These are phyloP conservation scores for Hirudinaria manillensis DNA, from an alignment of 2,888 invertebrate species.

Conservation along the genomic window DNA sequence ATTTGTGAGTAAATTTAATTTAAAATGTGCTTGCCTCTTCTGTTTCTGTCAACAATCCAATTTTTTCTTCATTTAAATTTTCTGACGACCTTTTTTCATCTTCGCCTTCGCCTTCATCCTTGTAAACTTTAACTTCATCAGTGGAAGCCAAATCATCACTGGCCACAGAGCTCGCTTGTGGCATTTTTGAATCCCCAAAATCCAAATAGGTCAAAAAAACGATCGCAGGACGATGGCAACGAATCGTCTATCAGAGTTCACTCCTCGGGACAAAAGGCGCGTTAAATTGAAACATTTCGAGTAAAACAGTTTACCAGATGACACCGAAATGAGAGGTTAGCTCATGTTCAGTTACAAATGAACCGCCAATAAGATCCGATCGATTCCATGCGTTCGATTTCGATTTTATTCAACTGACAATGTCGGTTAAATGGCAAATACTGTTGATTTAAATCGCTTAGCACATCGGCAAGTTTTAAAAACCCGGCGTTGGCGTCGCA, in stretches of 20 bases:
- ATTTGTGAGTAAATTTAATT: not conserved
- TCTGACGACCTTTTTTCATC: slow-evolving; percentile 70
- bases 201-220: not conserved
- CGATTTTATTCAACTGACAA: not conserved
- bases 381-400: not conserved
- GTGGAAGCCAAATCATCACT: slow-evolving; percentile 32
- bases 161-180: slow-evolving; percentile 61
- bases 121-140: slow-evolving; percentile 34
- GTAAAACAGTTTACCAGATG: slow-evolving; percentile 1
- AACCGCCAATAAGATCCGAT: not conserved
- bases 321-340: not conserved
- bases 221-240: not conserved
- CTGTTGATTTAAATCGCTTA: not conserved
- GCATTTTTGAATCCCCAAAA: slow-evolving; percentile 56
- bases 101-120: slow-evolving; percentile 85
- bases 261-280: not conserved
- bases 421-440: slow-evolving; percentile 5
- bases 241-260: not conserved
- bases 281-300: not conserved
- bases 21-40: slow-evolving; percentile 64
- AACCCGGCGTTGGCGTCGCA: slow-evolving; percentile 12
- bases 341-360: slow-evolving; percentile 4
- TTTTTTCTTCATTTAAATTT: slow-evolving; percentile 90
- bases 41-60: slow-evolving; percentile 90
- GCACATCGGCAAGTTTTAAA: slow-evolving; percentile 17